Conservation (phyloP, 2,797 vertebrate genomes). For the Crocodylus rhombifer region DNA sequence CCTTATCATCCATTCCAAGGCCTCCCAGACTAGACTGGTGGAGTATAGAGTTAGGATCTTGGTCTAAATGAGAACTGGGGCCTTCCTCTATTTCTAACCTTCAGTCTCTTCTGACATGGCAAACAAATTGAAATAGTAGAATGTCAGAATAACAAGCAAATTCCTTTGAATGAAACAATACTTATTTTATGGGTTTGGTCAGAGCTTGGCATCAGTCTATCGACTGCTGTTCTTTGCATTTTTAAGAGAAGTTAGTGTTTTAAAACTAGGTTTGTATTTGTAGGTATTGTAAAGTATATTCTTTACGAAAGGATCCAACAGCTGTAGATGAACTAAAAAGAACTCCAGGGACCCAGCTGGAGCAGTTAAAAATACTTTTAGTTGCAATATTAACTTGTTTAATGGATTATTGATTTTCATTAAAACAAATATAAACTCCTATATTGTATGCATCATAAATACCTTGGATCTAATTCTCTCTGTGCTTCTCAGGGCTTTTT, state of each 20-base stretch:
- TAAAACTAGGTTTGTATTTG: not conserved
- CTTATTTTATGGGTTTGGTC: not conserved
- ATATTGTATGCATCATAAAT: not conserved
- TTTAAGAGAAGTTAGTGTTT: not conserved
- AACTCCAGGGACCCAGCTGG: not conserved
- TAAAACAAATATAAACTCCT: not conserved
- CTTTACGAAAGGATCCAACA: not conserved
- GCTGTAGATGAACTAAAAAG: not conserved
- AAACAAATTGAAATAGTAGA: not conserved
- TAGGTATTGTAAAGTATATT: not conserved
- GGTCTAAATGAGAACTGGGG: not conserved
- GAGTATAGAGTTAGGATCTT: not conserved
- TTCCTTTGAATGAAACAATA: not conserved
- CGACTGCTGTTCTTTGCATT: not conserved
- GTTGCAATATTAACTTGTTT: not conserved
- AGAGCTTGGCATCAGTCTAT: not conserved
- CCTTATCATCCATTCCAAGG: constrained; percentile 8
- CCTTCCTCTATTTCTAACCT: not conserved
- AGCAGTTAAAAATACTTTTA: not conserved
- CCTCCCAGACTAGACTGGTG: not conserved
- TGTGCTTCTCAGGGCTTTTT: not conserved
- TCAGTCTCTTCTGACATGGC: not conserved
- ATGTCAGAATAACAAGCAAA: not conserved
- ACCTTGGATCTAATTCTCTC: not conserved
- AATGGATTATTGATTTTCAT: not conserved